Percentiles rank a stretch among this genome's conserved stretches.
Evolutionary conservation across 2,888 invertebrate genomes (phyloP).

Genomic region (Melipona beecheii): DNA sequence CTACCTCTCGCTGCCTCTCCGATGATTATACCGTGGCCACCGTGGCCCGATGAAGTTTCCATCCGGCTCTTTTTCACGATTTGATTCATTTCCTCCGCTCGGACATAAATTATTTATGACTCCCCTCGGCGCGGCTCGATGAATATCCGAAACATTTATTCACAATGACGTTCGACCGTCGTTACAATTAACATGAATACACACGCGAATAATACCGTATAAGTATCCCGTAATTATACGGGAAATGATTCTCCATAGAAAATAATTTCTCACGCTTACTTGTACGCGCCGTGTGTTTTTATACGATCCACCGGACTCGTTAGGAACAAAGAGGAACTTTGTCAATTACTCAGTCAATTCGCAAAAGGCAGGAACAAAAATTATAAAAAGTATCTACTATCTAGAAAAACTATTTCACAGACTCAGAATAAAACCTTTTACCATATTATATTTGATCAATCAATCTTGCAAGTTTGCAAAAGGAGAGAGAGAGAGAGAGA

Average conservation of each 20-base stretch:
- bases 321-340: background rate
- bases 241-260: too few species aligned
- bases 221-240: too few species aligned
- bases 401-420: background rate
- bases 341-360: background rate
- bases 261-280: background rate
- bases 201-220: too few species aligned
- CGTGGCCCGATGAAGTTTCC: conserved; percentile 50
- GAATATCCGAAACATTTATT: conserved; percentile 12
- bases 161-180: too few species aligned
- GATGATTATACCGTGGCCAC: conserved; percentile 56
- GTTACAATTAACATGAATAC: too few species aligned
- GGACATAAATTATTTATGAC: conserved; percentile 61
- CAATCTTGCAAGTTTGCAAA: conserved; percentile 19
- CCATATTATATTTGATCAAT: background rate
- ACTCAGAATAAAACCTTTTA: background rate
- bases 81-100: conserved; percentile 21
- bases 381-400: background rate
- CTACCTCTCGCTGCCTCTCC: conserved; percentile 4
- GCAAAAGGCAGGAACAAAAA: background rate
- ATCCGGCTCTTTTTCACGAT: conserved; percentile 26
- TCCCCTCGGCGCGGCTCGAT: background rate
- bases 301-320: background rate
- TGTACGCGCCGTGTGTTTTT: background rate
- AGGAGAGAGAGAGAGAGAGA: too few species aligned